Evolutionary conservation across 2,113 vertebrate genomes (phyloP).

Genomic region (Nymphicus hollandicus): DNA sequence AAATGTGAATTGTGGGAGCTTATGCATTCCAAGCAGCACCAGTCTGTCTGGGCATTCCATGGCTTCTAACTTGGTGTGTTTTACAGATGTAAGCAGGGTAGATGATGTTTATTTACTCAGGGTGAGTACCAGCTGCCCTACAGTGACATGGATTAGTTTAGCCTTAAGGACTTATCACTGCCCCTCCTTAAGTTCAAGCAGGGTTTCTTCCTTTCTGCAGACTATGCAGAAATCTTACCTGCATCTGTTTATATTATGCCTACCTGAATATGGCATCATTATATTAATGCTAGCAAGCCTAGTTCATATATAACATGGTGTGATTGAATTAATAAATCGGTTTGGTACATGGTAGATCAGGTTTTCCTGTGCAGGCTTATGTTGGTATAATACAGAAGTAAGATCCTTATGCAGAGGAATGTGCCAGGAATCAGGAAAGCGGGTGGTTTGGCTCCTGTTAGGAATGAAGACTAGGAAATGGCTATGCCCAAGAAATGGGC

Average conservation of each 20-base stretch:
- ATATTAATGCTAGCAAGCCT: neutral
- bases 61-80: neutral
- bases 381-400: neutral
- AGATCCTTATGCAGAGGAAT: neutral
- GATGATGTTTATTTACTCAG: neutral
- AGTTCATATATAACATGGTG: neutral
- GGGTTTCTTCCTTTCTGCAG: conserved; percentile 34
- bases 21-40: neutral
- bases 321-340: neutral
- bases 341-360: neutral
- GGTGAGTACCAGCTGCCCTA: neutral
- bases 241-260: neutral
- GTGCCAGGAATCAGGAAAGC: neutral
- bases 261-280: neutral
- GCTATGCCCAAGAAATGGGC: neutral
- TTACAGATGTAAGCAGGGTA: neutral
- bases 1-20: neutral
- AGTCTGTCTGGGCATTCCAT: neutral
- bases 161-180: conserved; percentile 45
- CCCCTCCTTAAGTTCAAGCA: conserved; percentile 38
- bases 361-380: neutral
- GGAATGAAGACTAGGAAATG: neutral
- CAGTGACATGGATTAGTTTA: neutral
- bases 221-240: neutral
- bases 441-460: neutral